Evolutionary conservation across 2,888 invertebrate species (phyloP).

Genomic region (Apocheima hispidaria): DNA sequence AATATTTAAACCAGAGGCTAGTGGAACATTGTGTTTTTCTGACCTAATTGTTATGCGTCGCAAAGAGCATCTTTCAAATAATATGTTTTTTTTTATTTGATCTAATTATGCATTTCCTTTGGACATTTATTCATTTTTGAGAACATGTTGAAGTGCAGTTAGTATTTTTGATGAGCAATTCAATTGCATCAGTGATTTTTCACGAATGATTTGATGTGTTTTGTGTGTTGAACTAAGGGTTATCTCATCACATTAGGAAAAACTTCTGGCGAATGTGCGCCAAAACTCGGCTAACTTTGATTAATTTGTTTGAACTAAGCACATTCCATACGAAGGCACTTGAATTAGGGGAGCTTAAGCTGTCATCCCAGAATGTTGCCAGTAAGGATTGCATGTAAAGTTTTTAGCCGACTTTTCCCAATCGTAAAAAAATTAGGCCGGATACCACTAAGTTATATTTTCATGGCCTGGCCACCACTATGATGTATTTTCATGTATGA

Average conservation of each 20-base stretch:
- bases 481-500: too few species aligned
- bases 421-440: background rate
- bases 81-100: too few species aligned
- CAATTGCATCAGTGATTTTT: background rate
- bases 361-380: constrained; percentile 19
- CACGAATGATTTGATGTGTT: background rate
- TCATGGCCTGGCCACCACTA: too few species aligned
- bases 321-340: constrained; percentile 19
- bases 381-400: background rate
- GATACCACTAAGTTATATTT: background rate
- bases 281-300: constrained; percentile 20
- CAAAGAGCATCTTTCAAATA: too few species aligned
- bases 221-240: background rate
- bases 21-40: too few species aligned
- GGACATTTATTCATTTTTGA: too few species aligned
- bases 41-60: too few species aligned
- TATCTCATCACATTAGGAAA: background rate
- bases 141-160: background rate
- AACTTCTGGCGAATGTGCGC: background rate
- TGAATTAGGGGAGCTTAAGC: constrained; percentile 17
- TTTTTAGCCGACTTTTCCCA: background rate
- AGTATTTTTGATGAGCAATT: background rate
- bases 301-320: constrained; percentile 29
- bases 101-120: too few species aligned
- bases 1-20: too few species aligned